Percentiles rank a stretch among this genome's conserved stretches.
Evolutionary conservation across 2,888 invertebrate genomes (phyloP).

Genomic region (Muscina levida): DNA sequence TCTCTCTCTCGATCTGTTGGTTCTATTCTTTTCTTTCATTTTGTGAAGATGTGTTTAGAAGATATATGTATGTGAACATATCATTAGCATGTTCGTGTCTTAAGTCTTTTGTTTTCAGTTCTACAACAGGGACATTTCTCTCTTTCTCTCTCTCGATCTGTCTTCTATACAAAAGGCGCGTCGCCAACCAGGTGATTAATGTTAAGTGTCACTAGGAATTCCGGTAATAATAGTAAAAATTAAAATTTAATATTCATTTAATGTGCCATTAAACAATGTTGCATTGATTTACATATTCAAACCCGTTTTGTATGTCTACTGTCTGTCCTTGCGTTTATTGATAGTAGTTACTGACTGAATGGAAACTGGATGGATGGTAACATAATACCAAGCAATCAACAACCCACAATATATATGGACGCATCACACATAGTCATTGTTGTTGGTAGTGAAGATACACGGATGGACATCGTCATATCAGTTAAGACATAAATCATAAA

Average conservation of each 20-base stretch:
- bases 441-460: too few relatives aligned
- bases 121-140: neutral
- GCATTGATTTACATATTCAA: neutral
- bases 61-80: too few relatives aligned
- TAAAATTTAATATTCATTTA: conserved; percentile 23
- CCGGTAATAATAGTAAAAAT: neutral
- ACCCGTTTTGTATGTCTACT: conserved; percentile 3
- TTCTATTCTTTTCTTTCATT: too few relatives aligned
- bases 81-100: conserved; percentile 34
- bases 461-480: too few relatives aligned
- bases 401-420: too few relatives aligned
- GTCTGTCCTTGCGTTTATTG: neutral
- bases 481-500: too few relatives aligned
- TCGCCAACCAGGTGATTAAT: neutral
- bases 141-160: neutral
- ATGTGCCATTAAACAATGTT: conserved; percentile 23
- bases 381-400: too few relatives aligned
- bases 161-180: neutral
- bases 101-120: conserved; percentile 43
- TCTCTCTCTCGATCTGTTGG: neutral
- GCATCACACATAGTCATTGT: too few relatives aligned
- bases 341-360: too few relatives aligned
- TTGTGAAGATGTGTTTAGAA: too few relatives aligned
- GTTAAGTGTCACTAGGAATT: neutral
- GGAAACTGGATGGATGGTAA: too few relatives aligned